Conservation (phyloP, 2,888 invertebrate species). For the Hydraecia micacea region DNA sequence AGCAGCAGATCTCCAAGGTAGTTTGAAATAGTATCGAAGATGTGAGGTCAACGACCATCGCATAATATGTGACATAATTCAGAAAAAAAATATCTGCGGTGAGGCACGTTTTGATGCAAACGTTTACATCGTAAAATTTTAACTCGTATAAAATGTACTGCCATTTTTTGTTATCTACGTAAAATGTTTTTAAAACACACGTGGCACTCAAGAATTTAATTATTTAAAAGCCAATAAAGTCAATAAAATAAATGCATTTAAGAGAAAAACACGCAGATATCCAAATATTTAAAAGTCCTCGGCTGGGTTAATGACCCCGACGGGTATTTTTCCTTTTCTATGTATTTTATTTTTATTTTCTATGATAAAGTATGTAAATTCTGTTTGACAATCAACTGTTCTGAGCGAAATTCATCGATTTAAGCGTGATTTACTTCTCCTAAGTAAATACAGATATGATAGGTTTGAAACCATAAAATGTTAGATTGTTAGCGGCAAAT, state of each 20-base stretch:
- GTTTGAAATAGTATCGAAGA: background rate
- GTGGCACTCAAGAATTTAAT: constrained; percentile 35
- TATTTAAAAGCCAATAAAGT: constrained; percentile 39
- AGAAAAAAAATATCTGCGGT: background rate
- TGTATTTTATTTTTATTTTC: too few species aligned
- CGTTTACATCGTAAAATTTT: background rate
- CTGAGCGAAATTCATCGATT: constrained; percentile 27
- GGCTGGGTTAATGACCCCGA: constrained; percentile 51
- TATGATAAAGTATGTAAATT: constrained; percentile 66
- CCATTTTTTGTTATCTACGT: background rate
- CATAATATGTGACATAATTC: background rate
- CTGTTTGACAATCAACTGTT: constrained; percentile 32
- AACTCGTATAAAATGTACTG: background rate
- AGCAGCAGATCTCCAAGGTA: background rate
- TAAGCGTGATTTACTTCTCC: constrained; percentile 36
- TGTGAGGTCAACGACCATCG: background rate
- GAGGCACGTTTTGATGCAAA: background rate
- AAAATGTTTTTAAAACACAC: background rate
- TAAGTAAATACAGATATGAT: constrained; percentile 22
- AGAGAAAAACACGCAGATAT: constrained; percentile 39
- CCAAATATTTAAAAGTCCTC: constrained; percentile 43
- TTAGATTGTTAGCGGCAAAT: background rate
- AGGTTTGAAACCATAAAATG: background rate
- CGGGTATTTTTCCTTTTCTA: constrained; percentile 50
- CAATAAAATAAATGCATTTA: constrained; percentile 51